phyloP scores from a whole-genome alignment of 2,888 invertebrate genomes.

The Hymenopus coronatus region DNA sequence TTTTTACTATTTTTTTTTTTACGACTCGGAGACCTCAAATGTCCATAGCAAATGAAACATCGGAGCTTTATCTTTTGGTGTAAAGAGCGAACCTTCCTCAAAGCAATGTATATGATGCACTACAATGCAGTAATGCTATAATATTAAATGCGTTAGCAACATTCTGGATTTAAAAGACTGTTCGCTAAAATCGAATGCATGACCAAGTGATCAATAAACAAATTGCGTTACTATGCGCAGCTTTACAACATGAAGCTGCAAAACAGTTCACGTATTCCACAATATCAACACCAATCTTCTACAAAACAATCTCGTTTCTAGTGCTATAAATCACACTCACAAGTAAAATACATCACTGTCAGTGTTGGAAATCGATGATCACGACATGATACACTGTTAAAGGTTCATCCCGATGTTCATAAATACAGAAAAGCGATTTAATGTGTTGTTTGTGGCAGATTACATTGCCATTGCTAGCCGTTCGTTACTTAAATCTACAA shows the following conservation, averaged over 20 bases:
- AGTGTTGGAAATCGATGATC: neutral
- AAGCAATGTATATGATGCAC: no score
- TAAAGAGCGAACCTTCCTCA: no score
- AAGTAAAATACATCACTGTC: neutral
- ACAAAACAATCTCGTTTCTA: neutral
- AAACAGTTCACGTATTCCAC: neutral
- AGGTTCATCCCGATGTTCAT: neutral
- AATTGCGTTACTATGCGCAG: neutral
- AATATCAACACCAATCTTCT: neutral
- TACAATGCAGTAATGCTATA: no score
- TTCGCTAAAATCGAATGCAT: neutral
- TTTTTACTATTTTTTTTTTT: no score
- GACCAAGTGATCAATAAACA: neutral
- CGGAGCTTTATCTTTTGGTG: no score
- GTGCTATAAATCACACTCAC: neutral
- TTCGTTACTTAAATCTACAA: neutral
- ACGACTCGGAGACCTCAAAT: no score
- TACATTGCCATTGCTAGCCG: neutral
- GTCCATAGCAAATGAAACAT: no score
- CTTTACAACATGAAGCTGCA: neutral
- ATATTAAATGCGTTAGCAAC: no score
- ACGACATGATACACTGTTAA: neutral
- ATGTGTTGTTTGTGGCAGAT: neutral
- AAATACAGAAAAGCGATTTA: neutral
- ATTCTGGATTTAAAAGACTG: neutral